Percentiles rank a stretch among this genome's conserved stretches.
Conservation (phyloP, 2,797 vertebrate genomes). For the Gymnopithys bicolor region DNA sequence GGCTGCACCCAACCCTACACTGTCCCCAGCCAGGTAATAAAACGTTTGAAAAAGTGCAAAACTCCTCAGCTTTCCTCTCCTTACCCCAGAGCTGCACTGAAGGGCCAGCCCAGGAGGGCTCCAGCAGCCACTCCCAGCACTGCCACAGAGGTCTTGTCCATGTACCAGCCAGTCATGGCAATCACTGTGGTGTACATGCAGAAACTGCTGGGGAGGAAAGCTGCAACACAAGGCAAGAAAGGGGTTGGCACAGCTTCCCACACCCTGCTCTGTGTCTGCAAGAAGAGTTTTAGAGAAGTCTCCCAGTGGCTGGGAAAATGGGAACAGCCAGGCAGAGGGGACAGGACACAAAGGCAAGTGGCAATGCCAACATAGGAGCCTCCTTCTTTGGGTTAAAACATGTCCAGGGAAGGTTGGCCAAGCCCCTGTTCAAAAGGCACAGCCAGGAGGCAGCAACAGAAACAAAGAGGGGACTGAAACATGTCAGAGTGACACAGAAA, state of each 20-base stretch:
- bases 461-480: neutral
- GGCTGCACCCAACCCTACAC: neutral
- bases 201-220: slow-evolving; percentile 96
- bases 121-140: slow-evolving; percentile 91
- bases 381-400: neutral
- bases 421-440: neutral
- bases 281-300: neutral
- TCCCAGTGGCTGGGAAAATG: neutral
- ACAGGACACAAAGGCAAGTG: neutral
- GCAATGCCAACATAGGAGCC: neutral
- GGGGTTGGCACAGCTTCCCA: neutral
- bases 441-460: neutral
- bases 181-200: slow-evolving; percentile 96
- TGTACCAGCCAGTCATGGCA: slow-evolving; percentile 97
- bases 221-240: slow-evolving; percentile 68
- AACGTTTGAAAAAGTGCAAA: neutral
- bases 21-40: neutral
- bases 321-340: neutral
- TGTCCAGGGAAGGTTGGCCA: neutral
- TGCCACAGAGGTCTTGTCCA: slow-evolving; percentile 89
- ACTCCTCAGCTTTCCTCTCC: neutral
- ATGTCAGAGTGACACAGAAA: neutral
- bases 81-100: slow-evolving; percentile 93
- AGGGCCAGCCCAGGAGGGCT: slow-evolving; percentile 93
- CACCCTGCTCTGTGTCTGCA: neutral